Evolutionary conservation across 2,888 invertebrate genomes (phyloP).

Genomic region (Tenthredo amoena): DNA sequence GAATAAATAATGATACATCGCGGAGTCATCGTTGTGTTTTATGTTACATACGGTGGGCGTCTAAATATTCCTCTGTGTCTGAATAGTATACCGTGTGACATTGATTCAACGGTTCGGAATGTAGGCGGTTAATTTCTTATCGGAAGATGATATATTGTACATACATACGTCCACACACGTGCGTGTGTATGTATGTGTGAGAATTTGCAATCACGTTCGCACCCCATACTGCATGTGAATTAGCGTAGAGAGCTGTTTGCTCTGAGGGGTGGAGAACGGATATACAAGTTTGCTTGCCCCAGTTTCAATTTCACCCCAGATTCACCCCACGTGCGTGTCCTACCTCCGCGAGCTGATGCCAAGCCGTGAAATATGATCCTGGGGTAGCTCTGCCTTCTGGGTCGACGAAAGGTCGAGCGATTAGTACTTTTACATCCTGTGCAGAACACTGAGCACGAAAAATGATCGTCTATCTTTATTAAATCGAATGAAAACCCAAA

Average conservation of each 20-base stretch:
- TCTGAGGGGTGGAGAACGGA: neutral
- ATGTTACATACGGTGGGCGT: neutral
- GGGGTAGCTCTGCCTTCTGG: neutral
- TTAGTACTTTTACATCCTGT: conserved; percentile 23
- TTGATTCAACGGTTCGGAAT: conserved; percentile 23
- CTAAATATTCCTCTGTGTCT: neutral
- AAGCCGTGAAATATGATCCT: conserved; percentile 40
- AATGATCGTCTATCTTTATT: conserved; percentile 31
- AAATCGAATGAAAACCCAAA: conserved; percentile 1
- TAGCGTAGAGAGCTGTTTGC: conserved; percentile 10
- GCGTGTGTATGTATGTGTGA: neutral
- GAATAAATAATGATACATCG: conserved; percentile 33
- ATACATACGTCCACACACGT: neutral
- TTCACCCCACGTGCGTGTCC: conserved; percentile 31
- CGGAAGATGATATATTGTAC: neutral
- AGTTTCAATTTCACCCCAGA: conserved; percentile 11
- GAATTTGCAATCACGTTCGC: conserved; percentile 26
- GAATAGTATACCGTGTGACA: neutral
- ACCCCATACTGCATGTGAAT: neutral
- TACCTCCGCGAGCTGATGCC: neutral
- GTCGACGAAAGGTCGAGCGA: conserved; percentile 33
- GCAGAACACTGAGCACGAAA: neutral
- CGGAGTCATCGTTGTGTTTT: conserved; percentile 20
- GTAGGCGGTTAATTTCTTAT: neutral
- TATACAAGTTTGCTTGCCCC: conserved; percentile 36